These are phyloP conservation scores for Coilia nasus DNA, from an alignment of 2,797 vertebrate species.

Conservation along the genomic window DNA sequence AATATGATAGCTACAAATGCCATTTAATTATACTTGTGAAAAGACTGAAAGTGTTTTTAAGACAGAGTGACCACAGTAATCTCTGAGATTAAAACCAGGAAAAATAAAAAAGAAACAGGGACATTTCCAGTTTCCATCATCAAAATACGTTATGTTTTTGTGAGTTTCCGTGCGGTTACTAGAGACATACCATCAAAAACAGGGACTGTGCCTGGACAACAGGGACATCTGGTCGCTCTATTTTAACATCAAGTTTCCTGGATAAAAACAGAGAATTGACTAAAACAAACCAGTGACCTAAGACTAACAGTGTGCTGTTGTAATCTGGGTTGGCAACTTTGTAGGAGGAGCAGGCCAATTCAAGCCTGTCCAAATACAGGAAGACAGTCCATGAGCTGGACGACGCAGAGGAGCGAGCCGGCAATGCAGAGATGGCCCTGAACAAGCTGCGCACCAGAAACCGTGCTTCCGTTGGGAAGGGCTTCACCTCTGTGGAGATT, in stretches of 20 bases:
- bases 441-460: constrained; percentile 73
- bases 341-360: constrained; percentile 74
- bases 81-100: too few relatives aligned
- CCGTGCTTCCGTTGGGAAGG: constrained; percentile 59
- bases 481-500: constrained; percentile 70
- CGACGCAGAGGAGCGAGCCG: constrained; percentile 68
- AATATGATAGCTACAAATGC: neutral
- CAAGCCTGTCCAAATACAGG: constrained; percentile 71
- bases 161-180: too few relatives aligned
- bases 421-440: constrained; percentile 66
- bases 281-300: neutral
- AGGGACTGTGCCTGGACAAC: too few relatives aligned
- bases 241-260: neutral
- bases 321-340: neutral
- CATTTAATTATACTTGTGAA: neutral
- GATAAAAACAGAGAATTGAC: neutral
- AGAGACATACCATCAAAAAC: too few relatives aligned
- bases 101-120: too few relatives aligned
- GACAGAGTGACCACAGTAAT: too few relatives aligned
- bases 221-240: too few relatives aligned
- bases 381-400: constrained; percentile 67
- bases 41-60: neutral
- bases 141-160: too few relatives aligned
- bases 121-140: neutral
- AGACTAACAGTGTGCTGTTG: neutral